phyloP scores from a whole-genome alignment of 2,888 invertebrate species.

The Uloborus plumipes region DNA sequence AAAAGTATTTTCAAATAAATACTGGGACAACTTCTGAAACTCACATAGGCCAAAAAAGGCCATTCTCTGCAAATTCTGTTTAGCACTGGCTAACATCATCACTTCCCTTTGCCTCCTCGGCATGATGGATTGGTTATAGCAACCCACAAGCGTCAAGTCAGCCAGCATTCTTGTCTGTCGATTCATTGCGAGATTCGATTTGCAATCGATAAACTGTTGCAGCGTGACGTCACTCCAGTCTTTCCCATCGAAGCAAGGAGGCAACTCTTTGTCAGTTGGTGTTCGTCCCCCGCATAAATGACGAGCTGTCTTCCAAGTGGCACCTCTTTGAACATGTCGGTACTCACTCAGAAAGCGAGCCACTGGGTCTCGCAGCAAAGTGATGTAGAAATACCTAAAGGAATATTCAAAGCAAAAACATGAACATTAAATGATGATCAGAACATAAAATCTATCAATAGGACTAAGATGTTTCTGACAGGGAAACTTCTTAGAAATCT shows the following conservation, averaged over 20 bases:
- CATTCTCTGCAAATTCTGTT: conserved; percentile 93
- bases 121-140: conserved; percentile 82
- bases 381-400: conserved; percentile 91
- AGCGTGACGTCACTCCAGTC: conserved; percentile 91
- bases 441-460: no score
- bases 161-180: conserved; percentile 98
- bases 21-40: conserved; percentile 81
- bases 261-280: conserved; percentile 86
- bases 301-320: conserved; percentile 89
- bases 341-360: conserved; percentile 95
- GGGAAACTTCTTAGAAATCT: no score
- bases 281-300: conserved; percentile 79
- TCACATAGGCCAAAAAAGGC: conserved; percentile 98
- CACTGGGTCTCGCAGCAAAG: conserved; percentile 93
- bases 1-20: conserved; percentile 94
- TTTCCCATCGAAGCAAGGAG: conserved; percentile 77
- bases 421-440: no score
- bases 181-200: conserved; percentile 94
- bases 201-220: conserved; percentile 91
- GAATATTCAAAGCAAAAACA: neutral
- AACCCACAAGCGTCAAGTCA: conserved; percentile 93
- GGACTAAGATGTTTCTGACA: no score
- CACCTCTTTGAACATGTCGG: conserved; percentile 94
- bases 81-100: conserved; percentile 94
- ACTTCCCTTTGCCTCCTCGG: conserved; percentile 81